These are phyloP conservation scores for Dexiosoma caninum DNA, from an alignment of 2,888 invertebrate species.

Conservation along the genomic window DNA sequence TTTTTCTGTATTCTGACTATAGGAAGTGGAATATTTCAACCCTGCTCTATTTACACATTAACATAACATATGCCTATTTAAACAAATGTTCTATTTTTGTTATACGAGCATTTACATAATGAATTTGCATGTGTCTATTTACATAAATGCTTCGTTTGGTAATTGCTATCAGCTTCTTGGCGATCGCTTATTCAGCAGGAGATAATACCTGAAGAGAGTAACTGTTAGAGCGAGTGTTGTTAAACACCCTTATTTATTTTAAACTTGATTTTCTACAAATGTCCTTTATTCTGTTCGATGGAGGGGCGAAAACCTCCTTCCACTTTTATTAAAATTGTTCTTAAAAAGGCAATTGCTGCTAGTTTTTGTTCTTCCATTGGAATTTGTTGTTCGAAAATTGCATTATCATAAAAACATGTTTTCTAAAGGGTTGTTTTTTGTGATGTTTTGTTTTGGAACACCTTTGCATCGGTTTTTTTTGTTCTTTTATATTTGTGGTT, in stretches of 20 bases:
- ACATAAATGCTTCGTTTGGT: background rate
- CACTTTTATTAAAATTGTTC: slow-evolving; percentile 1
- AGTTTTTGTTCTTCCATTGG: background rate
- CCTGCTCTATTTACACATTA: background rate
- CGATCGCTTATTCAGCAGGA: slow-evolving; percentile 5
- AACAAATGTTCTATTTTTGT: slow-evolving; percentile 13
- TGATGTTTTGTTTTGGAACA: slow-evolving; percentile 1
- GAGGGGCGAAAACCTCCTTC: too few species aligned
- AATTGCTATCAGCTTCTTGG: slow-evolving; percentile 33
- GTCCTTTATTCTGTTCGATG: slow-evolving; percentile 16
- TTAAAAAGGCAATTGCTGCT: background rate
- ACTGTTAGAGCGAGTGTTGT: background rate
- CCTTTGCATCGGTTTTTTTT: slow-evolving; percentile 1
- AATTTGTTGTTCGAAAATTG: slow-evolving; percentile 34
- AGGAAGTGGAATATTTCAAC: background rate
- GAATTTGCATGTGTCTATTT: slow-evolving; percentile 34
- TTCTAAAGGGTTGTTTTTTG: slow-evolving; percentile 10
- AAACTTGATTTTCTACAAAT: slow-evolving; percentile 12
- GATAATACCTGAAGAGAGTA: slow-evolving; percentile 8
- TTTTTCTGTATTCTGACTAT: too few species aligned
- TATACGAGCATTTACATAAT: too few species aligned
- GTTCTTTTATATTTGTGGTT: background rate
- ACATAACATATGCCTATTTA: background rate
- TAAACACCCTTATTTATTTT: slow-evolving; percentile 28
- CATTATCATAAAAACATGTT: background rate